Conservation (phyloP, 2,888 invertebrate species). For the Nasonovia ribisnigri region DNA sequence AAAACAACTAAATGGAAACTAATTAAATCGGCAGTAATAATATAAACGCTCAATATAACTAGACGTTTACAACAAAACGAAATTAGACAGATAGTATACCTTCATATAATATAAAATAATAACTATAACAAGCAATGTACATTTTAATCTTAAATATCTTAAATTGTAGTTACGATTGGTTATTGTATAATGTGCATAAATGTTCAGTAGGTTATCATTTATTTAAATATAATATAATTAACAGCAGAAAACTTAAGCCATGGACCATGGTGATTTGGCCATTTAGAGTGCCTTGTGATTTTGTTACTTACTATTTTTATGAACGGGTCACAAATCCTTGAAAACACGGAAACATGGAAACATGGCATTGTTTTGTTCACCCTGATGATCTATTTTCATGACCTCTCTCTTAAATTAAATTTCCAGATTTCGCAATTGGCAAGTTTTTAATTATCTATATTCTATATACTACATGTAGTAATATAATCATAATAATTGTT, state of each 20-base stretch:
- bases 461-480: neutral
- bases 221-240: neutral
- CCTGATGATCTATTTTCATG: neutral
- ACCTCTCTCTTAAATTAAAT: neutral
- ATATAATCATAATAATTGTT: neutral
- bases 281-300: neutral
- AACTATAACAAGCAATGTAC: neutral
- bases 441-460: neutral
- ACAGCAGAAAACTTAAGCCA: neutral
- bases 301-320: neutral
- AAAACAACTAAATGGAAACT: slow-evolving; percentile 7
- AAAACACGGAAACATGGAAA: neutral
- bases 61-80: neutral
- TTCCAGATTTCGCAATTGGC: neutral
- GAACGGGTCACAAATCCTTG: neutral
- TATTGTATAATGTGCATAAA: neutral
- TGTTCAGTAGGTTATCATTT: neutral
- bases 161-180: neutral
- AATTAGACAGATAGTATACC: neutral
- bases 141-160: neutral
- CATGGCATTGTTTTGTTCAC: neutral
- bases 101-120: neutral
- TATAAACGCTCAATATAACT: neutral
- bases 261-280: neutral
- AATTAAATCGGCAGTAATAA: neutral